phyloP scores from a whole-genome alignment of 2,113 vertebrate genomes.

The Mus pahari region DNA sequence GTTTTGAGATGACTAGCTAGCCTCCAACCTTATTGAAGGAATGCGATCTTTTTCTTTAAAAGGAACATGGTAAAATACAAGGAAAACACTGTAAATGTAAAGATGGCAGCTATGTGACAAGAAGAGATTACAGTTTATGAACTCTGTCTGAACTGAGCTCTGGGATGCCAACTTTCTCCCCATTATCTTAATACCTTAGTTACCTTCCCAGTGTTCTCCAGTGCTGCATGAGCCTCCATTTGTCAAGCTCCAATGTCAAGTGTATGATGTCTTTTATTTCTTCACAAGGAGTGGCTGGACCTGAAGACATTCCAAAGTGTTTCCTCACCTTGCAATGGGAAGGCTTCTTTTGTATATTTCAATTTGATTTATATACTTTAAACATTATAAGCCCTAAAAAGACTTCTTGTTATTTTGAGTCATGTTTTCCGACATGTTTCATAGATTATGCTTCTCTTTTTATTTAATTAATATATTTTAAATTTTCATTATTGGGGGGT shows the following conservation, averaged over 20 bases:
- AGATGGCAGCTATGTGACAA: not conserved
- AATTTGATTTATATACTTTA: slow-evolving; percentile 42
- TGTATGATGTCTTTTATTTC: not conserved
- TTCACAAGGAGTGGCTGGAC: not conserved
- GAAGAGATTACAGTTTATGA: not conserved
- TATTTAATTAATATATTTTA: not conserved
- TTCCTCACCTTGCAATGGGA: not conserved
- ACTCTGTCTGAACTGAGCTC: not conserved
- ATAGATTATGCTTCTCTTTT: not conserved
- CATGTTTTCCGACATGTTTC: not conserved
- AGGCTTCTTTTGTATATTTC: slow-evolving; percentile 37
- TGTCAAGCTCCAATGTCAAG: slow-evolving; percentile 34
- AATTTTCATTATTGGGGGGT: not conserved
- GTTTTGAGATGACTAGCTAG: not conserved
- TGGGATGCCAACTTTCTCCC: not conserved
- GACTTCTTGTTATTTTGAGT: not conserved
- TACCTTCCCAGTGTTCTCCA: slow-evolving; percentile 4
- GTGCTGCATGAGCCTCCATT: not conserved
- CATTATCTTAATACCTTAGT: not conserved
- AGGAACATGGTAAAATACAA: slow-evolving; percentile 19
- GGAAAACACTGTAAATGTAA: not conserved
- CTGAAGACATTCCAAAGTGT: not conserved
- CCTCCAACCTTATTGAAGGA: not conserved
- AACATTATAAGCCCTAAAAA: not conserved
- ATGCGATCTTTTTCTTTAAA: not conserved